These are phyloP conservation scores for Oxygymnocypris stewartii DNA, from an alignment of 2,113 vertebrate species.

Conservation along the genomic window DNA sequence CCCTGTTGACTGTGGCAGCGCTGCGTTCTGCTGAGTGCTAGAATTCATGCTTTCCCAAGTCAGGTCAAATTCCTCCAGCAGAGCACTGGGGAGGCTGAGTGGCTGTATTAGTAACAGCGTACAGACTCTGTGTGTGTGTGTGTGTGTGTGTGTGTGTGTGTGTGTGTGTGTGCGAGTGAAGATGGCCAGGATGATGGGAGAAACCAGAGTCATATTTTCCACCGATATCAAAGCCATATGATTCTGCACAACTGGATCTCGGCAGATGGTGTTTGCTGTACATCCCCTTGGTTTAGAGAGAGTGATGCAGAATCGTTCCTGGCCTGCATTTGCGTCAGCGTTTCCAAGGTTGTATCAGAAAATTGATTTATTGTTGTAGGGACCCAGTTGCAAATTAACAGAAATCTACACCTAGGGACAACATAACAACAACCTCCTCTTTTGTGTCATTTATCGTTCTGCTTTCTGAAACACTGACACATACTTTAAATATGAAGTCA, in stretches of 20 bases:
- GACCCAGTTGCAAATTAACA: constrained; percentile 18
- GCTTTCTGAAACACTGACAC: constrained; percentile 4
- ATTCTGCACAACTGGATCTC: constrained; percentile 60
- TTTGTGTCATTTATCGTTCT: constrained; percentile 5
- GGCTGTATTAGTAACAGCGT: constrained; percentile 33
- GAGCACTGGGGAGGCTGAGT: constrained; percentile 23
- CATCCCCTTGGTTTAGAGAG: constrained; percentile 36
- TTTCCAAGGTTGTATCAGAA: constrained; percentile 32
- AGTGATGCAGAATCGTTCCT: constrained; percentile 37
- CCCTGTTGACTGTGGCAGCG: constrained; percentile 62
- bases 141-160: constrained; percentile 27
- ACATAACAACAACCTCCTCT: neutral
- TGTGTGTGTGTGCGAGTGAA: neutral
- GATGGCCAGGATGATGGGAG: constrained; percentile 56
- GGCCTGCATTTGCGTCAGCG: neutral
- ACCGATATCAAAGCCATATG: constrained; percentile 79
- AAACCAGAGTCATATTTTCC: constrained; percentile 75
- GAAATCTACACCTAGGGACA: constrained; percentile 20
- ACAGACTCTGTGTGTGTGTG: constrained; percentile 10
- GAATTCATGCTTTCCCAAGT: constrained; percentile 60
- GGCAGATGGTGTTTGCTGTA: constrained; percentile 61
- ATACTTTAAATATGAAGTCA: neutral
- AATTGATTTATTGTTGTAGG: constrained; percentile 17
- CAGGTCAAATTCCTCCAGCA: constrained; percentile 62
- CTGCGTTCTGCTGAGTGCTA: constrained; percentile 64